Conservation (phyloP, 53 echinoderm and acorn worm species). For the Temnopleurus reevesii region DNA sequence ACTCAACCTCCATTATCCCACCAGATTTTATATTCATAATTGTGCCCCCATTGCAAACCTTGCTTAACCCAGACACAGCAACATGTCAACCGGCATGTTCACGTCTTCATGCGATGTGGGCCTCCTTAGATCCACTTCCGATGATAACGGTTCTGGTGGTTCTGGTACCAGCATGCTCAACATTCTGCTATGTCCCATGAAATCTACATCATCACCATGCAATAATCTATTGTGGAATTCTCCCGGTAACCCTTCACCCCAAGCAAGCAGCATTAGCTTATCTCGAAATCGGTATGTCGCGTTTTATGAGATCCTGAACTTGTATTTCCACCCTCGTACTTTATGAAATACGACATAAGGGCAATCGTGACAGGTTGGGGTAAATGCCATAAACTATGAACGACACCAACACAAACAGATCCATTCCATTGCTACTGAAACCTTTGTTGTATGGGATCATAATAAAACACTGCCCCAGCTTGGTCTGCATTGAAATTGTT, state of each 20-base stretch:
- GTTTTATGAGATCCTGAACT: constrained; percentile 3
- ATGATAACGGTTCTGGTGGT: too few species aligned
- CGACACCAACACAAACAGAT: constrained; percentile 22
- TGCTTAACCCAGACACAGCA: too few species aligned
- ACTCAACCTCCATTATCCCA: too few species aligned
- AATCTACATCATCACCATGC: not conserved
- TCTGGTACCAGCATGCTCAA: too few species aligned
- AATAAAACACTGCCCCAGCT: too few species aligned
- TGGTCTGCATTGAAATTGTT: too few species aligned
- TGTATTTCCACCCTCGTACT: constrained; percentile 7
- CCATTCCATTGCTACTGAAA: not conserved
- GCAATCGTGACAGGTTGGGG: not conserved
- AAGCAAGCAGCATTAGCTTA: not conserved
- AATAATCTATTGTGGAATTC: not conserved
- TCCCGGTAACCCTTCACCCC: not conserved
- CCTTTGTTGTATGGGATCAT: not conserved
- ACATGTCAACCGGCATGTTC: not conserved
- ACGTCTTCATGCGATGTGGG: constrained; percentile 6
- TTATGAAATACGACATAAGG: constrained; percentile 31
- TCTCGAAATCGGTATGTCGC: constrained; percentile 17
- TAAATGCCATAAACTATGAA: constrained; percentile 36
- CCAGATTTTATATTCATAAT: too few species aligned
- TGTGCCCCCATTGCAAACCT: too few species aligned
- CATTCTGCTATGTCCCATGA: too few species aligned
- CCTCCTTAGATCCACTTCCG: too few species aligned